Base-by-base conservation (phyloP, 1,140 invertebrate species). In the Nephila pilipes region DNA sequence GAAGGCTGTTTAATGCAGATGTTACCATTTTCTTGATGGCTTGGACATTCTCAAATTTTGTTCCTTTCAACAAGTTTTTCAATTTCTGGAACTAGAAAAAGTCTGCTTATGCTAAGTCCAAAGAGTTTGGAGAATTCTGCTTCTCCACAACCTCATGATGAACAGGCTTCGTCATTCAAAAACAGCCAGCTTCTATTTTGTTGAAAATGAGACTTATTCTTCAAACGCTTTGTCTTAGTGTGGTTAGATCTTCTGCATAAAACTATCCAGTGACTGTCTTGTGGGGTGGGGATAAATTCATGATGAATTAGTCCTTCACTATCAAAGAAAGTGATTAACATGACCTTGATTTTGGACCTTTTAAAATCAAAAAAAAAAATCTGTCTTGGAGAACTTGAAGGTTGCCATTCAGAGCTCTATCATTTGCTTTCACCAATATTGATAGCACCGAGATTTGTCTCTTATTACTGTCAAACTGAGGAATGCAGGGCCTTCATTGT, bases 111-210 rank as follows among this genome's bases (percentile, higher is more conserved):
- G n/a, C n/a, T n/a, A n/a, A n/a, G n/a, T n/a, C n/a, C n/a, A n/a
- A n/a, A n/a, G n/a, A n/a, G n/a, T n/a, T n/a, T 87, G 32, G 57
- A n/a, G 85, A 25, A 85, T 60, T 22, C 25, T 63, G 20, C 85
- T 63, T 63, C 85, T 63, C 57, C 16, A 87, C 85, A 10, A 87
- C 85, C 10, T 16, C 57, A 63, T 63, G 32, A 8, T 87, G 57
- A 8, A 1, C 1, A 12, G 29, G 58, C 57, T 63, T 63, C 20
- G n/a, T 87, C 55, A 36, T 87, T 55, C 20, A 87, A 38, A 16
- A 63, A 57, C 55, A 87, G 85, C 57, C 29, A 87, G 25, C 85
- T 87, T 57, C 85, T 25, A 87, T 87, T 63, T 25, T 87, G 85
- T 32, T 36, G 58, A 60, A 87, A 87, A 63, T 32, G 85, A 87